Evolutionary conservation across 2,113 vertebrate species (phyloP), one percentile per base, ranked within the genome.

Genomic region (Thymallus thymallus): DNA sequence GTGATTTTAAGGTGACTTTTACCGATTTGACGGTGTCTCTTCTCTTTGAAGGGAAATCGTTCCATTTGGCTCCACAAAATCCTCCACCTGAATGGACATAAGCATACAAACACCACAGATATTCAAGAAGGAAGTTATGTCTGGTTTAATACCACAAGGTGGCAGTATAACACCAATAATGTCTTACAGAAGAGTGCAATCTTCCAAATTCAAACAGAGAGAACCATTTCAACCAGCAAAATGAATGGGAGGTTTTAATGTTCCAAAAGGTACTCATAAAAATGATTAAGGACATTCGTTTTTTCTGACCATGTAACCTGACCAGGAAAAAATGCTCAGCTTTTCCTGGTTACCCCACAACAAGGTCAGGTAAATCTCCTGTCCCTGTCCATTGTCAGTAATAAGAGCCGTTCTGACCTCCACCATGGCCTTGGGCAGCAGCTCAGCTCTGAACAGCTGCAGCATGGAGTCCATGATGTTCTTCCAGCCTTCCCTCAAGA

Each of bases 391-490:
- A 22, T 60, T 60, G n/a, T 60, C 16, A 60, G 1, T 68, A 66
- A 74, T 55, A 51, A 6, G 4, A 41, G 13, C 5, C 2, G 35
- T 29, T 24, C 81, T 93, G 91, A 98, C 97, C 96, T 99, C 98
- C 5, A 98, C 93, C 98, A 99, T 98, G 87, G 95, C 93, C 89
- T 98, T 98, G 79, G 98, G 96, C 81, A 99, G 91, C 45, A 99
- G 95, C 58, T 99, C 95, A 10, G 98, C 96, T 83, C 98, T 92
- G 91, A 99, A 99, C 75, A 99, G 95, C 88, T 99, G 97, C 24
- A 99, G 92, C 96, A 98, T 95, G 55, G 97, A 97, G 79, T 99
- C 98, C 96, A 99, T 96, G 83, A 99, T 99, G 91, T 99, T 99
- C 89, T 99, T 99, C 98, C 98, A 99, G 77, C 98, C 98, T 78